Conservation (phyloP, 2,113 vertebrate genomes). For the Eulacestoma nigropectus region DNA sequence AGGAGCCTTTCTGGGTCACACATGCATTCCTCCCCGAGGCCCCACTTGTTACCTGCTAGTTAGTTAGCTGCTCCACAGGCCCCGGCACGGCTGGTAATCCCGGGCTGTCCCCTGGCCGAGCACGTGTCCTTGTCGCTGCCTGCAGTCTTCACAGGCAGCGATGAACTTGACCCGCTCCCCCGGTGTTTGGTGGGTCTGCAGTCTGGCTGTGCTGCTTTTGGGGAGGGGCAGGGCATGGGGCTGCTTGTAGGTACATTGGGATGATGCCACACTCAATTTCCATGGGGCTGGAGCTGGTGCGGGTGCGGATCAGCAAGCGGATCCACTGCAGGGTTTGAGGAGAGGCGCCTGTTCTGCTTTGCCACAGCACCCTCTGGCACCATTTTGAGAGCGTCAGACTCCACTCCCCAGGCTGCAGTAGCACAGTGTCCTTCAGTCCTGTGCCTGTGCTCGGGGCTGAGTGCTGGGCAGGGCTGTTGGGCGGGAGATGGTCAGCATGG, state of each 20-base stretch:
- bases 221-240: neutral
- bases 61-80: neutral
- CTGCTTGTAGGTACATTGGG: rapidly evolving
- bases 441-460: neutral
- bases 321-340: rapidly evolving
- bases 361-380: neutral
- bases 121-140: neutral
- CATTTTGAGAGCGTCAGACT: neutral
- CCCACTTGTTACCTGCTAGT: neutral
- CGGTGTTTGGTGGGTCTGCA: neutral
- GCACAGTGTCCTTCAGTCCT: neutral
- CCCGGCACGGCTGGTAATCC: neutral
- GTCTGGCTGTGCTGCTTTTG: neutral
- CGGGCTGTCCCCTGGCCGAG: neutral
- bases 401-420: neutral
- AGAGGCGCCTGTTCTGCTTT: neutral
- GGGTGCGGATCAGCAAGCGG: rapidly evolving
- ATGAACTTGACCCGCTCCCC: neutral
- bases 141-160: neutral
- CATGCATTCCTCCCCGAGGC: neutral
- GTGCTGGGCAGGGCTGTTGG: neutral
- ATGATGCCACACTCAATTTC: neutral
- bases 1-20: conserved; percentile 2
- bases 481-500: neutral
- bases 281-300: neutral